A percentile compares a stretch with the other conserved stretches of the same genome.
These are phyloP conservation scores for Alauda arvensis DNA, from an alignment of 2,797 vertebrate genomes.

Conservation along the genomic window DNA sequence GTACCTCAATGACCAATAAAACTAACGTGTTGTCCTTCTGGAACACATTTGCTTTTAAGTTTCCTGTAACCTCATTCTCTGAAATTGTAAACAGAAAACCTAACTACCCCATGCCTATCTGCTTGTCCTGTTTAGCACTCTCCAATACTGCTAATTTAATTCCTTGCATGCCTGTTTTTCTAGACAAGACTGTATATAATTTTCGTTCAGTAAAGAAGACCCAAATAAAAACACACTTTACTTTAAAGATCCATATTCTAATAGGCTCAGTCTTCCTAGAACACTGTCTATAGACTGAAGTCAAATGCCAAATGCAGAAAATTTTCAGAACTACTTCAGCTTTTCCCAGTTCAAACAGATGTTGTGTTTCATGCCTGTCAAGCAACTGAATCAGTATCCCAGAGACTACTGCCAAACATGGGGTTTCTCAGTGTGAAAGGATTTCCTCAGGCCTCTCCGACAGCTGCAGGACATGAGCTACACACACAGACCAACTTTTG, in stretches of 20 bases:
- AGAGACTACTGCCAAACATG: accelerated
- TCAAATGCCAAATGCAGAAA: neutral
- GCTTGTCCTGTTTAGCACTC: neutral
- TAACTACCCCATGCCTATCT: neutral
- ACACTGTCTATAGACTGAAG: neutral
- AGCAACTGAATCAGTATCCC: neutral
- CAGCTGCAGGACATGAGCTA: neutral
- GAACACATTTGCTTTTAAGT: neutral
- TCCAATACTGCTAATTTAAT: neutral
- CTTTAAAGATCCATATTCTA: neutral
- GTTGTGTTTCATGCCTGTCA: neutral
- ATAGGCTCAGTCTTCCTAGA: neutral
- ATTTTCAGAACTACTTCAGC: neutral
- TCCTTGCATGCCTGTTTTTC: neutral
- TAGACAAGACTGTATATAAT: neutral
- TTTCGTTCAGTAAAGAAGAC: neutral
- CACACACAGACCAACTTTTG: neutral
- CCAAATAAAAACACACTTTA: neutral
- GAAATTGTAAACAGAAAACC: neutral
- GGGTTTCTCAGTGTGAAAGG: neutral
- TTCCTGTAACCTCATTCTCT: neutral
- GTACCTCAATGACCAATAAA: neutral
- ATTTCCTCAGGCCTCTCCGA: neutral
- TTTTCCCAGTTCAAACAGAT: neutral
- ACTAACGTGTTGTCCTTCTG: neutral